These are phyloP conservation scores for Drosophila imparisetae DNA, from an alignment of 2,888 invertebrate species.

Conservation along the genomic window DNA sequence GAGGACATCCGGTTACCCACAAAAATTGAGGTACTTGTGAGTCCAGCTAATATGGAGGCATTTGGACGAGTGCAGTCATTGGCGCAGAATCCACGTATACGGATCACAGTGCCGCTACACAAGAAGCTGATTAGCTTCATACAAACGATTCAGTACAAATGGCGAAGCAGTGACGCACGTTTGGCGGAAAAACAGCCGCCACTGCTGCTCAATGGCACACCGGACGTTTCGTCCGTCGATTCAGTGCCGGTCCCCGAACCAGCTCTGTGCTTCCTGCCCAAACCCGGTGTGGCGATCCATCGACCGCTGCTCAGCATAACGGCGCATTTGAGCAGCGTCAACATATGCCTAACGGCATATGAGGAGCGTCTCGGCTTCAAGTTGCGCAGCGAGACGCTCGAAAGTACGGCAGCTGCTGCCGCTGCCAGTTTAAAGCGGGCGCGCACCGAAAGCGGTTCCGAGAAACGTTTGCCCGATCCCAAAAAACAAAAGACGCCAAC, in stretches of 20 bases:
- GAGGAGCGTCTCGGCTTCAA: slow-evolving; percentile 89
- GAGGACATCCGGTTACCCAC: slow-evolving; percentile 91
- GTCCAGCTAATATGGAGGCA: slow-evolving; percentile 91
- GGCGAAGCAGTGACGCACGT: slow-evolving; percentile 87
- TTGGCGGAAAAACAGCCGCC: slow-evolving; percentile 69
- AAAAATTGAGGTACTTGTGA: slow-evolving; percentile 90
- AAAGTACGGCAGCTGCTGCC: slow-evolving; percentile 70
- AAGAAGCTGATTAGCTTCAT: slow-evolving; percentile 90
- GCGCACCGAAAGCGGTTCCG: slow-evolving; percentile 87
- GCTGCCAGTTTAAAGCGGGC: slow-evolving; percentile 84
- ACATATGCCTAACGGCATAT: slow-evolving; percentile 91
- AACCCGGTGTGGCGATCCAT: slow-evolving; percentile 88
- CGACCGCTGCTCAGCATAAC: slow-evolving; percentile 90
- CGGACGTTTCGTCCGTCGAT: not conserved
- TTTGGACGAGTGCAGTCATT: slow-evolving; percentile 94
- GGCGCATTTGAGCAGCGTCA: slow-evolving; percentile 91
- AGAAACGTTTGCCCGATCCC: slow-evolving; percentile 85
- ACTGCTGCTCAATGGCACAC: slow-evolving; percentile 16
- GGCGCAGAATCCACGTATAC: slow-evolving; percentile 95
- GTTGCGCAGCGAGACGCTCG: slow-evolving; percentile 85
- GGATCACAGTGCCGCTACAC: slow-evolving; percentile 90
- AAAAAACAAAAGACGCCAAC: slow-evolving; percentile 84
- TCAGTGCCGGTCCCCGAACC: slow-evolving; percentile 58
- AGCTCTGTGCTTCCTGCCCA: slow-evolving; percentile 85
- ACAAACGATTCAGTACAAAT: slow-evolving; percentile 90